phyloP scores from a whole-genome alignment of 2,797 vertebrate species.

The Psittacula derbiana region DNA sequence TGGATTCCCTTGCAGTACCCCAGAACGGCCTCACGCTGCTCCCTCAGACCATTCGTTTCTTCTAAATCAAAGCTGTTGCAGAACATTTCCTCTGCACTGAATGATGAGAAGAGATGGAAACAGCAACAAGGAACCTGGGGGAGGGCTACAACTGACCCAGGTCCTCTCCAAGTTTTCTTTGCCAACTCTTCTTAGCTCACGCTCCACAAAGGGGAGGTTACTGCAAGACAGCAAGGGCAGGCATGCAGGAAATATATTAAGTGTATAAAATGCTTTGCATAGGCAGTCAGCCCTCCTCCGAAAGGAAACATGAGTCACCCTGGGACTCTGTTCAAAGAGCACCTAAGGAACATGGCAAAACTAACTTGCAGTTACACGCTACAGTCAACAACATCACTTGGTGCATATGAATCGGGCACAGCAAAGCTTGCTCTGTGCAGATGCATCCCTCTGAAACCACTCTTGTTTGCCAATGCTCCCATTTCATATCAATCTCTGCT shows the following conservation, averaged over 20 bases:
- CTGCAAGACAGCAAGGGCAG: background rate
- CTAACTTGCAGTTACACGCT: accelerated
- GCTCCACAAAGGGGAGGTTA: background rate
- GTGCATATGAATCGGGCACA: background rate
- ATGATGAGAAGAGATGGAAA: background rate
- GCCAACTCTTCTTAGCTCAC: background rate
- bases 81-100: background rate
- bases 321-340: background rate
- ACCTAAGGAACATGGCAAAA: background rate
- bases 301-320: background rate
- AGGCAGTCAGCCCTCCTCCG: background rate
- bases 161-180: background rate
- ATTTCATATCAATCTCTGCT: background rate
- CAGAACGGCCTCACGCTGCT: background rate
- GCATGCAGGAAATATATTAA: accelerated
- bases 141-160: background rate
- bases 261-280: background rate
- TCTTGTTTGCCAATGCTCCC: background rate
- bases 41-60: background rate
- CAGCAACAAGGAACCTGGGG: background rate
- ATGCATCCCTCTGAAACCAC: background rate
- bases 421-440: background rate
- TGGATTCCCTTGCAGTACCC: background rate
- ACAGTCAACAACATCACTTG: accelerated
- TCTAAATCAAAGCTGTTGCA: background rate